Conservation (phyloP, 2,797 vertebrate species). For the Paramormyrops hopkinsi region DNA sequence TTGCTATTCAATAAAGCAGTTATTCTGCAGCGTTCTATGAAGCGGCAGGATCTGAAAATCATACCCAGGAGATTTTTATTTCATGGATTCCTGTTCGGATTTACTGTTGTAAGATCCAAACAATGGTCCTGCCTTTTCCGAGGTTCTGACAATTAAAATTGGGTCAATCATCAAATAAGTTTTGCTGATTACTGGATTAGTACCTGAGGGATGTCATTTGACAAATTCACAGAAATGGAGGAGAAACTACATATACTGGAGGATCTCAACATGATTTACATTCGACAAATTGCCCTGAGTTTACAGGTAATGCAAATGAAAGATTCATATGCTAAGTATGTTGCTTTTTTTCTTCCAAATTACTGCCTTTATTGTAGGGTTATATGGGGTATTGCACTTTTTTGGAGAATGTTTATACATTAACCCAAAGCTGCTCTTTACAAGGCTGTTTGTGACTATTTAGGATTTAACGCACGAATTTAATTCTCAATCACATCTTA, state of each 20-base stretch:
- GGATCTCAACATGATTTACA: conserved; percentile 95
- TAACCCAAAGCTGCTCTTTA: not conserved
- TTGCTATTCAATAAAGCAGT: not conserved
- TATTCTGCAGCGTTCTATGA: not conserved
- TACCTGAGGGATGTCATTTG: conserved; percentile 55
- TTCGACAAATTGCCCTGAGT: conserved; percentile 89
- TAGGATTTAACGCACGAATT: not conserved
- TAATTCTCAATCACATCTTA: not conserved
- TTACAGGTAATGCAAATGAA: conserved; percentile 71
- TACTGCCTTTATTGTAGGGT: not conserved
- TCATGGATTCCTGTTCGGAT: conserved; percentile 16
- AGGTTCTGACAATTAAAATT: not conserved
- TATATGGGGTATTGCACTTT: not conserved
- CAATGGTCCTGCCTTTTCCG: not conserved
- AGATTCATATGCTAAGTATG: not conserved
- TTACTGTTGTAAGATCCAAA: not conserved
- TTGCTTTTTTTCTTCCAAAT: not conserved
- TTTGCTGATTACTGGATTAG: not conserved
- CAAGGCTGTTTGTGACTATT: not conserved
- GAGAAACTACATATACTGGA: conserved; percentile 86
- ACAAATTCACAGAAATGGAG: conserved; percentile 74
- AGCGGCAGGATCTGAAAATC: not conserved
- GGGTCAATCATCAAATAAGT: not conserved
- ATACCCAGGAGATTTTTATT: not conserved
- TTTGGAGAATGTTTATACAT: not conserved